Evolutionary conservation across 2,888 invertebrate genomes (phyloP).

Genomic region (Polyploca ridens): DNA sequence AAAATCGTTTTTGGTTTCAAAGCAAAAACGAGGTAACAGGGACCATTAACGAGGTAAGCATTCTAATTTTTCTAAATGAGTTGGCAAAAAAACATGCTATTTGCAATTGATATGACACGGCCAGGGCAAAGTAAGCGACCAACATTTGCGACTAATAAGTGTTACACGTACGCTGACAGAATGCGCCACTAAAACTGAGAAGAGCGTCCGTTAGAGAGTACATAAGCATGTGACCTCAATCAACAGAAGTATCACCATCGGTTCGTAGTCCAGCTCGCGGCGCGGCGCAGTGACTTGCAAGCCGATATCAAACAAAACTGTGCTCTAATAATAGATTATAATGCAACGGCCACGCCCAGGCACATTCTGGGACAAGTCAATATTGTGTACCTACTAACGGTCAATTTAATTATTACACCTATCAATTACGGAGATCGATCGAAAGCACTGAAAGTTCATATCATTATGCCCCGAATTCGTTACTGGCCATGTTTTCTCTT

Average conservation of each 20-base stretch:
- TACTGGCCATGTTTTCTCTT: slow-evolving; percentile 65
- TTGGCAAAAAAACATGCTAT: slow-evolving; percentile 24
- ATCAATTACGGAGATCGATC: slow-evolving; percentile 63
- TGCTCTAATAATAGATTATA: slow-evolving; percentile 60
- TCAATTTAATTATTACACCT: slow-evolving; percentile 66
- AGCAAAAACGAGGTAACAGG: background rate
- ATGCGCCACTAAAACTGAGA: slow-evolving; percentile 63
- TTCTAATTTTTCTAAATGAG: background rate
- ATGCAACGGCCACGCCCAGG: slow-evolving; percentile 55
- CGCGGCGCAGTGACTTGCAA: slow-evolving; percentile 57
- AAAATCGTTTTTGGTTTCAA: background rate
- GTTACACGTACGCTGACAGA: slow-evolving; percentile 62
- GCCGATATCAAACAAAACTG: slow-evolving; percentile 58
- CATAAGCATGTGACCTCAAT: slow-evolving; percentile 63
- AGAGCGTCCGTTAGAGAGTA: slow-evolving; percentile 70
- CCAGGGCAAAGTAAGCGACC: slow-evolving; percentile 42
- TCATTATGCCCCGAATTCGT: slow-evolving; percentile 58
- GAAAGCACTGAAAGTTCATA: slow-evolving; percentile 62
- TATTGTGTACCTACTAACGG: slow-evolving; percentile 55
- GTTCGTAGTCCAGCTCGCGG: slow-evolving; percentile 38
- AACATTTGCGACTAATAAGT: slow-evolving; percentile 60
- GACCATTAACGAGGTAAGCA: background rate
- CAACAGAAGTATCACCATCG: slow-evolving; percentile 20
- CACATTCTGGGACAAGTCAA: slow-evolving; percentile 68
- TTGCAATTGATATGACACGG: slow-evolving; percentile 43